Percentiles rank a stretch among this genome's conserved stretches.
Conservation (phyloP, 2,888 invertebrate species). For the Schrankia costaestrigalis region DNA sequence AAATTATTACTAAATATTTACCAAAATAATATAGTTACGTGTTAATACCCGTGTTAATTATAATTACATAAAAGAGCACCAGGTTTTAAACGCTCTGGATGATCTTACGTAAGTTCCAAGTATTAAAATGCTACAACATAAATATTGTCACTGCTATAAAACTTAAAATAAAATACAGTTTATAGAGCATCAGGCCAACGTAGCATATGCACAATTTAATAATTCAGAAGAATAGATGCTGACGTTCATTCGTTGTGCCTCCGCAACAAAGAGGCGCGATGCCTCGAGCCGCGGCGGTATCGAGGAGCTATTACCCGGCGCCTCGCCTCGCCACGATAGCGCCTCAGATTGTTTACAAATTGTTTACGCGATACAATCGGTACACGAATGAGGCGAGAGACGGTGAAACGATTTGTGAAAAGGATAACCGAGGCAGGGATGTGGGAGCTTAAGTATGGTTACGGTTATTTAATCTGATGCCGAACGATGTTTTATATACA, state of each 20-base stretch:
- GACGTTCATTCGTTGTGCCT: neutral
- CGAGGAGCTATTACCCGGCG: neutral
- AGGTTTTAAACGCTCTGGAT: neutral
- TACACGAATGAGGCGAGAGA: neutral
- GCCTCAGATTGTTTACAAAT: conserved; percentile 5
- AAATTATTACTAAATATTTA: no score
- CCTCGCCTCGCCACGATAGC: neutral
- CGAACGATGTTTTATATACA: neutral
- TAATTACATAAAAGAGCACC: no score
- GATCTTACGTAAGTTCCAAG: no score
- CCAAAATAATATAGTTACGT: no score
- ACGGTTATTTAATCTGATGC: neutral
- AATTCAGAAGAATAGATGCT: conserved; percentile 1
- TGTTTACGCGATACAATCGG: conserved; percentile 1
- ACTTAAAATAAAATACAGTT: no score
- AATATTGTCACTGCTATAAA: no score
- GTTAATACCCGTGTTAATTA: no score
- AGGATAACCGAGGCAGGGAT: neutral
- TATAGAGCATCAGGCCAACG: neutral
- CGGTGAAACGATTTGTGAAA: conserved; percentile 4
- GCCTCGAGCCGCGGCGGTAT: neutral
- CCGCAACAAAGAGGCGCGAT: neutral
- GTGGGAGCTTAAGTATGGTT: neutral
- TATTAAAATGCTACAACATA: no score
- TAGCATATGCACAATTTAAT: no score